A percentile compares a stretch with the other conserved stretches of the same genome.
Evolutionary conservation across 2,797 vertebrate species (phyloP).

Genomic region (Falco columbarius): DNA sequence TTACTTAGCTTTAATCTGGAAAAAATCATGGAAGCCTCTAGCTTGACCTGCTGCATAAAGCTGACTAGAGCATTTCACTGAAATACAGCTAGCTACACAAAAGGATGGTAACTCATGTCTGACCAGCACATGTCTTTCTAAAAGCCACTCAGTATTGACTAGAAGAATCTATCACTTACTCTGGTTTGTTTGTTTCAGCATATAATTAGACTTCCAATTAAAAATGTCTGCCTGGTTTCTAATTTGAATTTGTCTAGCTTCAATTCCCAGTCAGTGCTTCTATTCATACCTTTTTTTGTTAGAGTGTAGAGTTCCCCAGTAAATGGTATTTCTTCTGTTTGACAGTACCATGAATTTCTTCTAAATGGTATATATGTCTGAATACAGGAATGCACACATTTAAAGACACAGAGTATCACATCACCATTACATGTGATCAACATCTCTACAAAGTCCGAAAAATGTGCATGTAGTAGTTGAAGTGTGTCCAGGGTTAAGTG

Average conservation of each 20-base stretch:
- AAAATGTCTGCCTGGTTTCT: not conserved
- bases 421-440: not conserved
- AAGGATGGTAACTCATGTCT: not conserved
- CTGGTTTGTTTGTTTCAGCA: not conserved
- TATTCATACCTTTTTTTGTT: not conserved
- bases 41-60: not conserved
- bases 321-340: not conserved
- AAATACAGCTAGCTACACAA: not conserved
- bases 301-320: not conserved
- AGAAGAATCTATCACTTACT: not conserved
- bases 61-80: not conserved
- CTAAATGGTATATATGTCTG: fast-evolving
- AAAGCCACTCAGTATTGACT: not conserved
- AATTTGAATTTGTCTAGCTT: not conserved
- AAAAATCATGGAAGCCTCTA: not conserved
- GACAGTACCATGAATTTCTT: not conserved
- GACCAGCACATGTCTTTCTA: fast-evolving
- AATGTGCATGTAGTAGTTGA: not conserved
- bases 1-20: not conserved
- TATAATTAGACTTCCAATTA: not conserved
- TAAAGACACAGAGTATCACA: not conserved
- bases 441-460: not conserved
- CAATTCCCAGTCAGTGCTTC: not conserved
- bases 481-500: not conserved
- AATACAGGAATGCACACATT: not conserved